These are phyloP conservation scores for Tylochromis polylepis DNA, from an alignment of 2,113 vertebrate species.

Conservation along the genomic window DNA sequence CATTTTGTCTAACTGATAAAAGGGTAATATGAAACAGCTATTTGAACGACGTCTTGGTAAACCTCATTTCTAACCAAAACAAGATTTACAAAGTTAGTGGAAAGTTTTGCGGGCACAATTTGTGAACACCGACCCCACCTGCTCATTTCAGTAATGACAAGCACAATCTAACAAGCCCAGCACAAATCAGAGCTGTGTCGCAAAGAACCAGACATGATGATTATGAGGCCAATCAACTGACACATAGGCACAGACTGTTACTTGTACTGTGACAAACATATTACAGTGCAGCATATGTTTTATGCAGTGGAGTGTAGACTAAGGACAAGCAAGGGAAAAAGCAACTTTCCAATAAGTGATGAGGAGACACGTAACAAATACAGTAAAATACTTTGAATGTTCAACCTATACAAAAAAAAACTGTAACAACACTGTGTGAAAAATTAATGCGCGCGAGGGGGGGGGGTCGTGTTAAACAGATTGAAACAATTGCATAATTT, in stretches of 20 bases:
- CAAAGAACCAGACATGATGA: neutral
- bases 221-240: neutral
- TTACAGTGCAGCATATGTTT: neutral
- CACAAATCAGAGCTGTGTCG: neutral
- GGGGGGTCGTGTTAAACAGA: neutral
- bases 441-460: neutral
- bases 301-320: neutral
- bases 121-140: neutral
- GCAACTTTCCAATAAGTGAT: neutral
- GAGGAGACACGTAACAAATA: neutral
- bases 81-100: neutral
- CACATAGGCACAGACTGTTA: neutral
- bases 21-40: neutral
- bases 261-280: neutral
- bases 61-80: neutral
- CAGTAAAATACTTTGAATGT: neutral
- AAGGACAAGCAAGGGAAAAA: neutral
- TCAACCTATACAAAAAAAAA: neutral
- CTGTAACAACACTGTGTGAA: neutral
- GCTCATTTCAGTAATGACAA: neutral
- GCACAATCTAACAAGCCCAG: neutral
- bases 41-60: neutral
- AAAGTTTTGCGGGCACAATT: neutral
- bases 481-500: neutral
- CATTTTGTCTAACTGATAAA: neutral